A percentile compares a stretch with the other conserved stretches of the same genome.
Evolutionary conservation across 2,888 invertebrate species (phyloP).

Genomic region (Apotomis capreana): DNA sequence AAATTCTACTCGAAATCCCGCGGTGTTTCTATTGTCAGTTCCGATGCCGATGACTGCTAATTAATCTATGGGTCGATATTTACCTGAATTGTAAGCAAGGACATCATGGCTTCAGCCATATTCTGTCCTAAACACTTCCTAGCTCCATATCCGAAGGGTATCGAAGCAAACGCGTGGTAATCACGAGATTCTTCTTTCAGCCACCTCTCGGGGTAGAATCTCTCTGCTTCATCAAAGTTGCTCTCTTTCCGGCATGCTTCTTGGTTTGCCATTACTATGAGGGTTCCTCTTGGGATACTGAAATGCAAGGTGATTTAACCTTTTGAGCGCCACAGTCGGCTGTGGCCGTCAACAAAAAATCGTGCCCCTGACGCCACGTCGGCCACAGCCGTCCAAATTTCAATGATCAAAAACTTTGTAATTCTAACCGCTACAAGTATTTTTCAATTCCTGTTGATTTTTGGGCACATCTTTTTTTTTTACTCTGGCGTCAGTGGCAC

Average conservation of each 20-base stretch:
- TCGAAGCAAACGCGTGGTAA: conserved; percentile 81
- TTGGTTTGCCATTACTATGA: conserved; percentile 86
- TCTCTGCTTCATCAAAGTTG: conserved; percentile 85
- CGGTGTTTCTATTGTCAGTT: too few species aligned
- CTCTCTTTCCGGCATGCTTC: conserved; percentile 84
- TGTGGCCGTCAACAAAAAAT: too few species aligned
- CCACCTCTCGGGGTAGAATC: conserved; percentile 86
- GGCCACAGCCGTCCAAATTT: too few species aligned
- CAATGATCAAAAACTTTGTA: too few species aligned
- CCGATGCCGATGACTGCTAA: too few species aligned
- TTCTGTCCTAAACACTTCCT: conserved; percentile 85
- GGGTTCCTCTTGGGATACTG: conserved; percentile 83
- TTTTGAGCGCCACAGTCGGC: too few species aligned
- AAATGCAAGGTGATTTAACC: neutral
- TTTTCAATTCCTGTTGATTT: too few species aligned
- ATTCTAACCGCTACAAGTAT: too few species aligned
- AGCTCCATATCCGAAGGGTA: conserved; percentile 86
- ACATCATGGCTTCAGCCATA: conserved; percentile 84
- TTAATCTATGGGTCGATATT: neutral
- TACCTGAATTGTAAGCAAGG: conserved; percentile 83
- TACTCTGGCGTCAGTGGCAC: too few species aligned
- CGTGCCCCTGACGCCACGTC: too few species aligned
- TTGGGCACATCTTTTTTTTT: too few species aligned
- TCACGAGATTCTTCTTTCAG: conserved; percentile 67
- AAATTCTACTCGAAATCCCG: too few species aligned